Percentiles rank a stretch among this genome's conserved stretches.
These are phyloP conservation scores for Mercenaria mercenaria DNA, from an alignment of 1,140 invertebrate genomes.

Conservation along the genomic window DNA sequence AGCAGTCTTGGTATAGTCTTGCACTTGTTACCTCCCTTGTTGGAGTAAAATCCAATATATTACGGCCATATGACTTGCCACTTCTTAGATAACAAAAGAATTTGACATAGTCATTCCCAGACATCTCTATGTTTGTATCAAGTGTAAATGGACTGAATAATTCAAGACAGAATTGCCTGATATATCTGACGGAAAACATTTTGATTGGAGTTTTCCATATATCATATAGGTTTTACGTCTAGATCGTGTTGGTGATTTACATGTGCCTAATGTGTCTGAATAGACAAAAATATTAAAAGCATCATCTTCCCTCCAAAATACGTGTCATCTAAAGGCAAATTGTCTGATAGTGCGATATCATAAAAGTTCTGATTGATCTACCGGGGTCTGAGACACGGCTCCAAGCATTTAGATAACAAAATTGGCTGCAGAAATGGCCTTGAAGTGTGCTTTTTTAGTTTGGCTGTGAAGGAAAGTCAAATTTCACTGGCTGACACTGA, in stretches of 20 bases:
- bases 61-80: neutral
- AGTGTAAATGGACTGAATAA: constrained; percentile 6
- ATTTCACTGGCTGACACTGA: no score
- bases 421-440: neutral
- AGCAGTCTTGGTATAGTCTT: neutral
- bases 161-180: neutral
- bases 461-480: neutral
- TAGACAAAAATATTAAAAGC: constrained; percentile 8
- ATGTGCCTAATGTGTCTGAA: neutral
- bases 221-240: neutral
- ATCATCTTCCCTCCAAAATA: neutral
- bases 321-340: constrained; percentile 17
- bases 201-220: neutral
- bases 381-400: neutral
- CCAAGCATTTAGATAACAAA: neutral
- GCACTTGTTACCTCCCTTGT: constrained; percentile 13
- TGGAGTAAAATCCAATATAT: neutral
- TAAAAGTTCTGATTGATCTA: neutral
- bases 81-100: neutral
- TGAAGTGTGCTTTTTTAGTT: neutral
- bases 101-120: neutral
- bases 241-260: neutral
- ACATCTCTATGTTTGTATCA: neutral
- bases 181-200: neutral
- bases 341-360: neutral